Evolutionary conservation across 2,888 invertebrate genomes (phyloP).

Genomic region (Notocelia uddmanniana): DNA sequence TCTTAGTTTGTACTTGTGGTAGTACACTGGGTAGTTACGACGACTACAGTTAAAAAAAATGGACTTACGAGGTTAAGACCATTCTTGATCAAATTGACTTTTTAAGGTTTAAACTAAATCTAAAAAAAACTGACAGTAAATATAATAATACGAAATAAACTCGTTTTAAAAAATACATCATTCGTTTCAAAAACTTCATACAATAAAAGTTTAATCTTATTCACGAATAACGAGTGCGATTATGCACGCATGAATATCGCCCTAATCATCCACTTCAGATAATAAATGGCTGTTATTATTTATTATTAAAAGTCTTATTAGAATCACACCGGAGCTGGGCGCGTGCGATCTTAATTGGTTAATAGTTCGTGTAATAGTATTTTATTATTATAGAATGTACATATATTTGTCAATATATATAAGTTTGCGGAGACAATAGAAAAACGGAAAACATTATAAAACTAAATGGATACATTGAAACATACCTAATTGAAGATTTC

Average conservation of each 20-base stretch:
- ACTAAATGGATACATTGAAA: no score
- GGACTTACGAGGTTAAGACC: no score
- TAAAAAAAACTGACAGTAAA: not conserved
- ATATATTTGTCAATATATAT: not conserved
- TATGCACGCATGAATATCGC: conserved; percentile 34
- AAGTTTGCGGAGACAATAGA: no score
- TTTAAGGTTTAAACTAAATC: not conserved
- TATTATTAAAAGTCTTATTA: conserved; percentile 28
- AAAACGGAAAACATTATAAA: no score
- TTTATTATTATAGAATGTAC: not conserved
- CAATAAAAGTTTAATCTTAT: conserved; percentile 29
- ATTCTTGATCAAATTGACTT: no score
- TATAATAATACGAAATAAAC: conserved; percentile 9
- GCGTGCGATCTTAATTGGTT: conserved; percentile 18
- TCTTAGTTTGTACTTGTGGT: no score
- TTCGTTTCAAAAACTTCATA: conserved; percentile 8
- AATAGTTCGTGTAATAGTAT: conserved; percentile 13
- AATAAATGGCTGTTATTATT: conserved; percentile 35
- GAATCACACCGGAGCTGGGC: conserved; percentile 4
- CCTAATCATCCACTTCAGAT: conserved; percentile 39
- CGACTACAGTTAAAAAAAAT: no score
- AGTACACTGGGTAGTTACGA: no score
- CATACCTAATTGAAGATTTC: no score
- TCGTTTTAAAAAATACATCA: not conserved
- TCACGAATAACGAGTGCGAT: conserved; percentile 31